Evolutionary conservation across 2,113 vertebrate genomes (phyloP).

Genomic region (Oreocharis arfaki): DNA sequence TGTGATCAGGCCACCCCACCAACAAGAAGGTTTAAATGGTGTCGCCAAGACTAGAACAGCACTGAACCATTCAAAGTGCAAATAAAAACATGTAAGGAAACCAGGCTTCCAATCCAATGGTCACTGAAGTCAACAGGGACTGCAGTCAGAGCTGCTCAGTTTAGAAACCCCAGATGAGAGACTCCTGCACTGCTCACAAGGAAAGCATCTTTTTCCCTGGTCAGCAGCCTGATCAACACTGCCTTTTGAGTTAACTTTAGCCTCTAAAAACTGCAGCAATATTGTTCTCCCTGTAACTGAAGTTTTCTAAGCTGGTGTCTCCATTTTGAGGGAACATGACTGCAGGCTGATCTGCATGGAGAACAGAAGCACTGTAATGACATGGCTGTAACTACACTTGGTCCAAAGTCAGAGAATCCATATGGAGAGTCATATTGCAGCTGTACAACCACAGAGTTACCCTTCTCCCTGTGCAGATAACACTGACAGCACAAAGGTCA

Average conservation of each 20-base stretch:
- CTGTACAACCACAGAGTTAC: background rate
- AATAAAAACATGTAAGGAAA: background rate
- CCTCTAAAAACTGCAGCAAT: background rate
- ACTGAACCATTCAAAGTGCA: background rate
- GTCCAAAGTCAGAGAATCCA: background rate
- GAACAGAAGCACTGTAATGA: background rate
- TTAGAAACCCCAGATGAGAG: background rate
- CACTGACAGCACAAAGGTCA: background rate
- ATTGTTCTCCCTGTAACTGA: background rate
- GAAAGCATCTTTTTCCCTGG: background rate
- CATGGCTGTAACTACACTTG: background rate
- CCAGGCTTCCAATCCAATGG: background rate
- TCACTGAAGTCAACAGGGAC: background rate
- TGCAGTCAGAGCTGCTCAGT: background rate
- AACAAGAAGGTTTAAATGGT: background rate
- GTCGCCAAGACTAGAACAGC: background rate
- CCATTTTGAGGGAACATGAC: background rate
- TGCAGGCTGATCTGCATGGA: background rate
- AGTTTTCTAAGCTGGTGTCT: background rate
- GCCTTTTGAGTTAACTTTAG: background rate
- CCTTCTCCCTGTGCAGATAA: background rate
- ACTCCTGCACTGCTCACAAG: background rate
- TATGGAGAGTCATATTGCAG: background rate
- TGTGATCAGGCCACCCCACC: background rate
- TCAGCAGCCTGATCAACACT: background rate